Conservation (phyloP, 2,888 invertebrate species). For the Nebria brevicollis region DNA sequence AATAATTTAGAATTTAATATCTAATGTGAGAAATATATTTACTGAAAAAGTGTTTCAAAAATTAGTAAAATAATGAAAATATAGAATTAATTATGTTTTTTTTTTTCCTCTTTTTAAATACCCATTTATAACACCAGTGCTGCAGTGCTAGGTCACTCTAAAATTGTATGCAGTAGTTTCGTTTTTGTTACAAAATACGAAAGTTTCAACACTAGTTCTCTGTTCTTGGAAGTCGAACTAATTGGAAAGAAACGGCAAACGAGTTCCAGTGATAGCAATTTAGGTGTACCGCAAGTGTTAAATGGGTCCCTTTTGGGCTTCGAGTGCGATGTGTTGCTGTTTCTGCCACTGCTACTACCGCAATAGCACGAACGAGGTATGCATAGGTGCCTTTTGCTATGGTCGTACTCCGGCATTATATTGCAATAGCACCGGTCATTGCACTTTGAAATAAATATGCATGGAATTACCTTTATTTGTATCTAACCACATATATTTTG, state of each 20-base stretch:
- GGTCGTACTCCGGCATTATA: not conserved
- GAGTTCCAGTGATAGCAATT: conserved; percentile 9
- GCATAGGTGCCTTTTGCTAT: not conserved
- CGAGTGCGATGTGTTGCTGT: not conserved
- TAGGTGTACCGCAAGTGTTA: conserved; percentile 19
- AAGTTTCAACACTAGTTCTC: not conserved
- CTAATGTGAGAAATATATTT: too few relatives aligned
- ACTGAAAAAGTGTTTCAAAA: too few relatives aligned
- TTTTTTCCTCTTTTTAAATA: too few relatives aligned
- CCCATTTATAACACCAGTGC: too few relatives aligned
- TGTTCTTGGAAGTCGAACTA: conserved; percentile 9
- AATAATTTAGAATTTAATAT: too few relatives aligned
- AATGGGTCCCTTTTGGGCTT: conserved; percentile 9
- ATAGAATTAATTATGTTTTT: too few relatives aligned
- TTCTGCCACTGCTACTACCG: conserved; percentile 3
- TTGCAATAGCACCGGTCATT: not conserved
- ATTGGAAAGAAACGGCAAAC: not conserved
- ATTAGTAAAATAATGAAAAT: too few relatives aligned
- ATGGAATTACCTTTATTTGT: not conserved
- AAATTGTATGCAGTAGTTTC: not conserved
- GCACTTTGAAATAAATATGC: not conserved
- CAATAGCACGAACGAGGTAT: not conserved
- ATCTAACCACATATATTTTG: not conserved
- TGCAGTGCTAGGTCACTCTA: too few relatives aligned
- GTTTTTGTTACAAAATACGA: not conserved